Percentiles rank a stretch among this genome's conserved stretches.
phyloP scores from a whole-genome alignment of 35 echinoderm and acorn worm species.

The Apostichopus parvimensis region DNA sequence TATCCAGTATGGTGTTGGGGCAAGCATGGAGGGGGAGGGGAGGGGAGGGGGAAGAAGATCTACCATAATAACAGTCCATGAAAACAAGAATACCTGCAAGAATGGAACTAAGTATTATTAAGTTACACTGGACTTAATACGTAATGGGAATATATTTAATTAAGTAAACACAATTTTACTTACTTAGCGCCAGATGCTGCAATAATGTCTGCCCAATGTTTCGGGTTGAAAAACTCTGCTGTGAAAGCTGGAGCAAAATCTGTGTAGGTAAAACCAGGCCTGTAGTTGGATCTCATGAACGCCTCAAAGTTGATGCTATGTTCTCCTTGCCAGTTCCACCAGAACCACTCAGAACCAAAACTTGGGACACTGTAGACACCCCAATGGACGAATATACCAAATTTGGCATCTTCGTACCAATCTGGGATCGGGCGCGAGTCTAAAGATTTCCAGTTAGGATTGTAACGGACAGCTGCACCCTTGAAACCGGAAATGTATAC shows the following conservation, averaged over 20 bases:
- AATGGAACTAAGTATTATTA: no score
- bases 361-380: conserved; percentile 84
- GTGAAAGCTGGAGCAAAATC: conserved; percentile 84
- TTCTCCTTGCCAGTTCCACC: conserved; percentile 75
- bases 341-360: conserved; percentile 88
- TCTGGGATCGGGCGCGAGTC: conserved; percentile 35
- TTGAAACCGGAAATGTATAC: not conserved
- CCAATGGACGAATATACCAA: conserved; percentile 94
- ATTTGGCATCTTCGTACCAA: conserved; percentile 87
- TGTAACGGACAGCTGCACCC: conserved; percentile 23
- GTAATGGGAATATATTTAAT: no score
- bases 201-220: conserved; percentile 73
- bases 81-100: no score
- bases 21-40: no score
- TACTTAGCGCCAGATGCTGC: conserved; percentile 91
- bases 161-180: not conserved
- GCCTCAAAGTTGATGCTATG: not conserved
- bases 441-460: conserved; percentile 56
- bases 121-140: no score
- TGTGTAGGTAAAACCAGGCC: conserved; percentile 77
- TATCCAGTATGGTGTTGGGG: no score
- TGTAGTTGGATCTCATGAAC: conserved; percentile 83
- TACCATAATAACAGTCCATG: no score
- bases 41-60: no score
- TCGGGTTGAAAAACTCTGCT: conserved; percentile 81